A percentile compares a stretch with the other conserved stretches of the same genome.
Conservation (phyloP, 2,888 invertebrate genomes). For the Aricia artaxerxes region DNA sequence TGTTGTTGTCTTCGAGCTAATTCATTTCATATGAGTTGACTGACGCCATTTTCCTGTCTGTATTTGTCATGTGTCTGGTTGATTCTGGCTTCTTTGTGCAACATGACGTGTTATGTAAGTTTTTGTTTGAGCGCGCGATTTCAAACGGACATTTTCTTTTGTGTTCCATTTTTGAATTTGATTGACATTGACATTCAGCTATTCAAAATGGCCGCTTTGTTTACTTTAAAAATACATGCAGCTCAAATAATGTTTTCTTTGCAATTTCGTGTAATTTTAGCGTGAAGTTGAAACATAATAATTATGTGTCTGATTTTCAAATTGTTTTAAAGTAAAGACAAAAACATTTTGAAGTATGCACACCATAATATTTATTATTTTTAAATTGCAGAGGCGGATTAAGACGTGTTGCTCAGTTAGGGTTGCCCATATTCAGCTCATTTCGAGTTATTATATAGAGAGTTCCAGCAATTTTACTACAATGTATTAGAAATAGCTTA, state of each 20-base stretch:
- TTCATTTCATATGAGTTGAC: background rate
- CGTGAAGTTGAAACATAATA: background rate
- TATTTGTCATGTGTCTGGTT: conserved; percentile 20
- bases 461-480: background rate
- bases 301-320: background rate
- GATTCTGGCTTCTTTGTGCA: conserved; percentile 2
- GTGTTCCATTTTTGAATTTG: conserved; percentile 17
- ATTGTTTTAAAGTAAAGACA: background rate
- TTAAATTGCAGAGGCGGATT: background rate
- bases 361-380: background rate
- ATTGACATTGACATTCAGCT: conserved; percentile 17
- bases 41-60: conserved; percentile 30
- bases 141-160: conserved; percentile 19
- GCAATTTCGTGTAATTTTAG: background rate
- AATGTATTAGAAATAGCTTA: background rate
- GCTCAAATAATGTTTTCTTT: background rate
- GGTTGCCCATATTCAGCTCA: background rate
- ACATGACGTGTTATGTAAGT: background rate
- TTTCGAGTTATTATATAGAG: background rate
- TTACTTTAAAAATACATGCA: background rate
- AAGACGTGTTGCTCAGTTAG: background rate
- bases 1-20: background rate
- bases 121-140: background rate
- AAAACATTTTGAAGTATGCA: background rate
- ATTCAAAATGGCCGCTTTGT: conserved; percentile 15